phyloP scores from a whole-genome alignment of 2,113 vertebrate genomes.

The Serilophus lunatus region DNA sequence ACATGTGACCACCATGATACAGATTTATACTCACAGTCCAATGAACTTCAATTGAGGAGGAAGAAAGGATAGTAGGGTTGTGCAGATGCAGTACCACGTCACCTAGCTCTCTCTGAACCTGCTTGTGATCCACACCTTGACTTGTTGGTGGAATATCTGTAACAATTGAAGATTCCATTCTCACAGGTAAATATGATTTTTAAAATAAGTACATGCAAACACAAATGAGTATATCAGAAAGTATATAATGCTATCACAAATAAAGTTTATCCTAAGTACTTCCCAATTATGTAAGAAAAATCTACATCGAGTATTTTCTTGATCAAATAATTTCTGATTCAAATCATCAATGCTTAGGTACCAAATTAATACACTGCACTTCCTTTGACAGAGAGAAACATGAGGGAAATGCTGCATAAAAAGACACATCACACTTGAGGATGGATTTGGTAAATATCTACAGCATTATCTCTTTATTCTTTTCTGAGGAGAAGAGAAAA shows the following conservation, averaged over 20 bases:
- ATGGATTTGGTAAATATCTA: neutral
- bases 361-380: neutral
- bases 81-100: slow-evolving; percentile 94
- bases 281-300: neutral
- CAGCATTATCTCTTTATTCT: neutral
- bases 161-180: slow-evolving; percentile 37
- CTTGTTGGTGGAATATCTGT: slow-evolving; percentile 94
- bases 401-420: neutral
- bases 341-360: neutral
- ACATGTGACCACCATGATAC: neutral
- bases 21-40: slow-evolving; percentile 90
- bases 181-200: neutral
- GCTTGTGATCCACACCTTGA: slow-evolving; percentile 96
- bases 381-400: neutral
- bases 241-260: neutral
- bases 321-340: neutral
- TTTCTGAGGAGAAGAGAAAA: neutral
- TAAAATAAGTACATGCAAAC: neutral
- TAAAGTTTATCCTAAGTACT: neutral
- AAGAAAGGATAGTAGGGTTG: slow-evolving; percentile 96
- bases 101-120: slow-evolving; percentile 93
- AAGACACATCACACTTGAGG: neutral
- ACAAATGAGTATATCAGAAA: neutral
- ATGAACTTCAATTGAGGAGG: slow-evolving; percentile 93
- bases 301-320: neutral